These are phyloP conservation scores for Rhizoglyphus robini DNA, from an alignment of 1,140 invertebrate species.

Conservation along the genomic window DNA sequence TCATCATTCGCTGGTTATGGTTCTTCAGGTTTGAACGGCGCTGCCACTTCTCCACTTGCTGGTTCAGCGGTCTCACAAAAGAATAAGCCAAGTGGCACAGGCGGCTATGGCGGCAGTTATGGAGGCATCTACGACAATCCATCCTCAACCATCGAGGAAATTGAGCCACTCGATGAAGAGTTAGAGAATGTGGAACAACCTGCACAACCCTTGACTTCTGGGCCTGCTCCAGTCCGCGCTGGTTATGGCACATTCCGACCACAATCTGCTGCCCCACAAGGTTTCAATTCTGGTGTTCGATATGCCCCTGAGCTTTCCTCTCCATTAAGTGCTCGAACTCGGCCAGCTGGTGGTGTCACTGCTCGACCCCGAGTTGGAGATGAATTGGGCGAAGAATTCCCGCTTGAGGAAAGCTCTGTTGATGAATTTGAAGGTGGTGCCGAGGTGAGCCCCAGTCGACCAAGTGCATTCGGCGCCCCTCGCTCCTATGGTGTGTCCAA, in stretches of 20 bases:
- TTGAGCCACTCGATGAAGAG: neutral
- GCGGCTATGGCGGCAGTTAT: conserved; percentile 9
- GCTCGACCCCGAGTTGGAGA: neutral
- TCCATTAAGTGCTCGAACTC: neutral
- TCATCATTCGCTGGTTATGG: neutral
- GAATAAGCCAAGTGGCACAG: neutral
- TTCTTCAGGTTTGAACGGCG: neutral
- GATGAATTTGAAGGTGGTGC: neutral
- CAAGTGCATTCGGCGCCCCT: neutral
- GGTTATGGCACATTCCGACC: neutral
- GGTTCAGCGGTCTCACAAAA: no score
- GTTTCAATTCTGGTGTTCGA: no score
- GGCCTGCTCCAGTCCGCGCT: neutral
- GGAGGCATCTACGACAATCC: conserved; percentile 6
- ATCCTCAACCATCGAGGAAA: neutral
- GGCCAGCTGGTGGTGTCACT: neutral
- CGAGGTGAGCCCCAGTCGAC: neutral
- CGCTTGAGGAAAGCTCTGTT: no score
- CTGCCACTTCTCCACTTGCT: neutral
- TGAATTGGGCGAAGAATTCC: neutral
- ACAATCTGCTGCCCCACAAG: neutral
- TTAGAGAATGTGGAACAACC: neutral
- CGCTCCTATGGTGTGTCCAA: neutral
- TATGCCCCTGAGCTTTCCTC: neutral
- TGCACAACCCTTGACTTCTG: neutral